Evolutionary conservation across 2,888 invertebrate genomes (phyloP).

Genomic region (Gandaritis pyraliata): DNA sequence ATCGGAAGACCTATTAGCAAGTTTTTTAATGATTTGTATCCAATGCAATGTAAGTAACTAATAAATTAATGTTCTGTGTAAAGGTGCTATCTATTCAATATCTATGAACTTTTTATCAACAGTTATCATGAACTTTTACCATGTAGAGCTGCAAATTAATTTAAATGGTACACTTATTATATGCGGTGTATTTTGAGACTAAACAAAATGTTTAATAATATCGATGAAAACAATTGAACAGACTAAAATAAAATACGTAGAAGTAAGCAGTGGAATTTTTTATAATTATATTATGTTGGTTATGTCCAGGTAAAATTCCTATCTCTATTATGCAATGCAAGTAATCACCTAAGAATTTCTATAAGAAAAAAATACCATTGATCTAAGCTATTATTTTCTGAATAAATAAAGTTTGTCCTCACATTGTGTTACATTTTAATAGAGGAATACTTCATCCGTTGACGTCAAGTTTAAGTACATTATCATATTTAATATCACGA

Average conservation of each 20-base stretch:
- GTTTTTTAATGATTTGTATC: neutral
- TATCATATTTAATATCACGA: constrained; percentile 7
- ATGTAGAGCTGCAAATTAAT: too few species aligned
- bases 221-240: too few species aligned
- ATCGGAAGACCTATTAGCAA: neutral
- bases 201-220: too few species aligned
- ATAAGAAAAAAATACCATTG: constrained; percentile 14
- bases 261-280: constrained; percentile 14
- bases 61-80: neutral
- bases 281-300: constrained; percentile 21
- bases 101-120: too few species aligned
- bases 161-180: too few species aligned
- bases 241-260: too few species aligned
- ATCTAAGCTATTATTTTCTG: constrained; percentile 13
- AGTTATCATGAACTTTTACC: too few species aligned
- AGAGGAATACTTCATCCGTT: constrained; percentile 15
- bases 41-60: neutral
- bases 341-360: constrained; percentile 22
- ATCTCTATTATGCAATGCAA: constrained; percentile 17
- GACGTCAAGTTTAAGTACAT: constrained; percentile 17
- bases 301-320: constrained; percentile 21
- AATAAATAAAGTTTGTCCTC: constrained; percentile 25
- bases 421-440: constrained; percentile 17
- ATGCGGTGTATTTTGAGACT: too few species aligned
- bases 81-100: too few species aligned